Evolutionary conservation across 2,797 vertebrate genomes (phyloP), one percentile per base, ranked within the genome.

Genomic region (Miichthys miiuy): DNA sequence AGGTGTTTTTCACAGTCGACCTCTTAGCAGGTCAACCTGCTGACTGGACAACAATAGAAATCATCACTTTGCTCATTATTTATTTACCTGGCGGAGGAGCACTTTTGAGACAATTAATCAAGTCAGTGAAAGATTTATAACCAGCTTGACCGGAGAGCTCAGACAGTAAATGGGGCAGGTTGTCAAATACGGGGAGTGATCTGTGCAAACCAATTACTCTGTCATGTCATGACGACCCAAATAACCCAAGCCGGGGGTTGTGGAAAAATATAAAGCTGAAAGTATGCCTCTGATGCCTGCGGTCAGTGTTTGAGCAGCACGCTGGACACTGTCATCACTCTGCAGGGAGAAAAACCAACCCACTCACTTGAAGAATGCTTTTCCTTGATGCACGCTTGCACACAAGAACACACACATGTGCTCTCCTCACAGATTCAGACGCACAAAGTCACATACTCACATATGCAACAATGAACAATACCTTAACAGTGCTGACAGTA

Each of bases 41-140:
- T 84, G 87, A 91, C 85, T 87, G 87, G 90, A 91, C 91, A 88
- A 89, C 88, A 94, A 89, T 74, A 88, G 88, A 93, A 92, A 91
- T 92, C 85, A 92, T 92, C 84, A 75, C 88, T 88, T 86, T 68
- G 67, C 90, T 93, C 91, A 94, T 94, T 92, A 94, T 93, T 93
- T 94, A 94, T 94, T 94, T 93, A 94, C 90, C 89, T 92, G 86
- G 86, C 82, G 70, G 83, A 84, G 87, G 79, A 88, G 89, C 90
- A 89, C 89, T 94, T 92, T 83, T 90, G 83, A 92, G 90, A 91
- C 93, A 88, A 93, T 94, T 94, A 93, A 95, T 94, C 92, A 94
- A 90, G 87, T 52, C 73, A 25, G 68, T 92, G 90, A 93, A 94
- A 93, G 92, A 93, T 94, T 94, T 94, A 94, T 92, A 92, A 90